Base-by-base conservation (phyloP, 1,140 invertebrate genomes). In the Ceratoteleas bidentatus region DNA sequence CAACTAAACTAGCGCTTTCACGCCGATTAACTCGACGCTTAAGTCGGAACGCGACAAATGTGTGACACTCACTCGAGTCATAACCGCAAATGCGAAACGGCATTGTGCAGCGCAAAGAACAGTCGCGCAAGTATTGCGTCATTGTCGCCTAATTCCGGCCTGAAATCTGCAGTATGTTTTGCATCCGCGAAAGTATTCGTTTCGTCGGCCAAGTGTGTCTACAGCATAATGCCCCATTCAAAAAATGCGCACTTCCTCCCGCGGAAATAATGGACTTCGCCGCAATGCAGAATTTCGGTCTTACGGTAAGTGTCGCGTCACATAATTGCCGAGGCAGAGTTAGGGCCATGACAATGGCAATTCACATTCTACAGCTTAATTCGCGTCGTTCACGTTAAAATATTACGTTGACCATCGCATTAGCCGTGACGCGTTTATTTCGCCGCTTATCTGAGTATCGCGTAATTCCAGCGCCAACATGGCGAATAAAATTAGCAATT, bases 251-350 rank as follows among this genome's bases (percentile, higher is more conserved):
- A 76, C 54, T 76, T 81, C 61, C 66, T 81, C 60, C 70, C 45
- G 75, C 56, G 80, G 81, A 80, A 89, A 88, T 88, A 90, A 89
- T 89, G 81, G 85, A 87, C 75, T 86, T 57, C 74, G 66, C 83
- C 79, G 85, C 85, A 88, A 76, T 85, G 87, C 82, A 85, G 85
- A 89, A 88, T 88, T 88, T 88, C 65, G 83, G 84, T 83, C 76
- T 68, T 69, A 70, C 60, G 81, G 84, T 88, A 88, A 89, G 88
- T 88, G 88, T 89, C 80, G 83, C 85, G 85, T 87, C 88, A 88
- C 77, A 78, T 87, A 89, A 89, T 88, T 90, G 82, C 83, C 57
- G 86, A 49, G 81, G 78, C 84, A 52, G 47, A 73, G 64, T 72
- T 88, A 85, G 84, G 64, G 68, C 70, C 65, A 77, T 78, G 84